These are phyloP conservation scores for Drosophila nigricruria DNA, from an alignment of 2,888 invertebrate species.

Conservation along the genomic window DNA sequence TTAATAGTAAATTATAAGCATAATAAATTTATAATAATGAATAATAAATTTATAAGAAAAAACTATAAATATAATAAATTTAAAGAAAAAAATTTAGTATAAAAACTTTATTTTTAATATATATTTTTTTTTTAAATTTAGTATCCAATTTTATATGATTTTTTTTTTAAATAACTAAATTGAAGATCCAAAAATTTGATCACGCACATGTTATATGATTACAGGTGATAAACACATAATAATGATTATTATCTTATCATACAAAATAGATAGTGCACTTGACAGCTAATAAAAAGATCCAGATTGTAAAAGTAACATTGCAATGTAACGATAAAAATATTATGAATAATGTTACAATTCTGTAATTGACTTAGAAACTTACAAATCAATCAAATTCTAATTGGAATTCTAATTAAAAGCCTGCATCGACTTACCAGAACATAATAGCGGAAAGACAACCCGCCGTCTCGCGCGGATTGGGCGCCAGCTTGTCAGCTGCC, in stretches of 20 bases:
- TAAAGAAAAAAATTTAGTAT: no score
- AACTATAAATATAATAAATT: no score
- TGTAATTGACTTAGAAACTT: neutral
- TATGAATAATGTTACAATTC: neutral
- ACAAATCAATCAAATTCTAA: neutral
- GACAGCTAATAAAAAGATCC: slow-evolving; percentile 21
- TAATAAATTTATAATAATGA: no score
- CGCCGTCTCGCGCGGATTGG: slow-evolving; percentile 87
- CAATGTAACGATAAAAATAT: slow-evolving; percentile 3
- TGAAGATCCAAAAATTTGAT: slow-evolving; percentile 8
- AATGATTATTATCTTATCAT: slow-evolving; percentile 54
- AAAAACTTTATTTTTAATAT: no score
- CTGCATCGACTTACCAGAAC: slow-evolving; percentile 86
- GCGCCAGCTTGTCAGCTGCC: slow-evolving; percentile 84
- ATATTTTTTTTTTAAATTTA: no score
- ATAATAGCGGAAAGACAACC: slow-evolving; percentile 88
- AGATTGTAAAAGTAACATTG: slow-evolving; percentile 12
- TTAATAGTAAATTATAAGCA: no score
- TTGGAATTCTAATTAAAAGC: neutral
- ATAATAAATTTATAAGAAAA: no score
- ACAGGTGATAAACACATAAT: slow-evolving; percentile 25
- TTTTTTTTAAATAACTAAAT: neutral
- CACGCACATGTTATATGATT: slow-evolving; percentile 29
- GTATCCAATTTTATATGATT: no score
- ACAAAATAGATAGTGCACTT: slow-evolving; percentile 30